Percentiles rank a stretch among this genome's conserved stretches.
phyloP scores from a whole-genome alignment of 2,113 vertebrate genomes.

The Microtus richardsoni region DNA sequence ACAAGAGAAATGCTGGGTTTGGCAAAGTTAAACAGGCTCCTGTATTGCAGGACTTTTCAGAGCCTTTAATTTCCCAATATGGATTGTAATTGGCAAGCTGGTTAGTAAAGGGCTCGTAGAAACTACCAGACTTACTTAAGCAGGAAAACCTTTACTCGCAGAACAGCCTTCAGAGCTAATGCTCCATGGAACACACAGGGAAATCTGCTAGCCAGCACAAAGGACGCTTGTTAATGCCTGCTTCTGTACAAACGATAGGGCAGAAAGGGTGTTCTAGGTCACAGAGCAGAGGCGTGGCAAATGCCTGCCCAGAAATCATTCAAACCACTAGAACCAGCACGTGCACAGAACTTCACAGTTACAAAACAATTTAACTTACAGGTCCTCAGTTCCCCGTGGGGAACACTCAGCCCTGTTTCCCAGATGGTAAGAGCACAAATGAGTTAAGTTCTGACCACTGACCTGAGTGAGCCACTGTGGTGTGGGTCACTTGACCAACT shows the following conservation, averaged over 20 bases:
- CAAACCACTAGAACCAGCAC: neutral
- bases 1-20: neutral
- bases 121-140: slow-evolving; percentile 30
- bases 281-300: slow-evolving; percentile 35
- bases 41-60: slow-evolving; percentile 62
- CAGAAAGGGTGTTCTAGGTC: slow-evolving; percentile 48
- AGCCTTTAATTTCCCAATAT: slow-evolving; percentile 33
- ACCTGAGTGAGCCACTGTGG: neutral
- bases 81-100: neutral
- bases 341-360: slow-evolving; percentile 17
- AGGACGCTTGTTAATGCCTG: slow-evolving; percentile 5
- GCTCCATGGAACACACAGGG: slow-evolving; percentile 1
- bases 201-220: slow-evolving; percentile 4
- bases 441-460: neutral
- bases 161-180: slow-evolving; percentile 43
- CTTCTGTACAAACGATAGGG: slow-evolving; percentile 3
- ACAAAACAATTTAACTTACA: slow-evolving; percentile 21
- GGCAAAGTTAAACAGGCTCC: slow-evolving; percentile 7
- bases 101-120: neutral
- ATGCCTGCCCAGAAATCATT: slow-evolving; percentile 32
- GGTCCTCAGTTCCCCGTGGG: slow-evolving; percentile 5
- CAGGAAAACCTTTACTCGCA: neutral
- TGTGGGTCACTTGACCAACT: neutral
- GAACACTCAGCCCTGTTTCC: slow-evolving; percentile 18
- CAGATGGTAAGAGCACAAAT: slow-evolving; percentile 31